phyloP scores from a whole-genome alignment of 2,888 invertebrate species.

The Dorcus parallelipipedus region DNA sequence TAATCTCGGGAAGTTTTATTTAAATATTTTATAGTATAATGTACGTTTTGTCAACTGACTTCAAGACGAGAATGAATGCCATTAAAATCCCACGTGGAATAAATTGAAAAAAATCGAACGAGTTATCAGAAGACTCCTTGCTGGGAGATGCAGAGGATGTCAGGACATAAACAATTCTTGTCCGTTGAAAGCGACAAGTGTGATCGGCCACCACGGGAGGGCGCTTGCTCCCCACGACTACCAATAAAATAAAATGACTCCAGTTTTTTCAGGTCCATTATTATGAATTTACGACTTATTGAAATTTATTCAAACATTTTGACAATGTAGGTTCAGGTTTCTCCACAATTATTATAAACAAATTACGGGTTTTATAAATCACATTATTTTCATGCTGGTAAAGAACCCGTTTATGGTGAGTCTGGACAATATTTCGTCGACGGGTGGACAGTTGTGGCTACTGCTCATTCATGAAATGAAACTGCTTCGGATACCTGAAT shows the following conservation, averaged over 20 bases:
- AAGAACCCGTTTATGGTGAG: constrained; percentile 41
- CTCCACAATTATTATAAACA: constrained; percentile 37
- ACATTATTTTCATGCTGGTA: constrained; percentile 41
- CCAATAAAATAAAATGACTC: constrained; percentile 44
- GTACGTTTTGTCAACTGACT: constrained; percentile 2
- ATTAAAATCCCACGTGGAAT: constrained; percentile 13
- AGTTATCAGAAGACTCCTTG: constrained; percentile 6
- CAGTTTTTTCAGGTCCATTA: constrained; percentile 37
- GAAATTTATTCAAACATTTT: constrained; percentile 46
- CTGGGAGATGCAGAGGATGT: constrained; percentile 18
- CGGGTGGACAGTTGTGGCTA: constrained; percentile 38
- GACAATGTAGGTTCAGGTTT: constrained; percentile 35
- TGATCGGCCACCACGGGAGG: constrained; percentile 41
- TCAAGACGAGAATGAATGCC: constrained; percentile 14
- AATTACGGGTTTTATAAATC: constrained; percentile 39
- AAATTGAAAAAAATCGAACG: constrained; percentile 14
- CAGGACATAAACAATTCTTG: constrained; percentile 37
- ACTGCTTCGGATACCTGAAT: constrained; percentile 3
- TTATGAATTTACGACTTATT: constrained; percentile 43
- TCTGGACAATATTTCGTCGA: constrained; percentile 40
- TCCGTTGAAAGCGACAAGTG: constrained; percentile 46
- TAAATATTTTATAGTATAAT: background rate
- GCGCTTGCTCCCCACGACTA: constrained; percentile 40
- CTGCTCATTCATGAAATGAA: constrained; percentile 34
- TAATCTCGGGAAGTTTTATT: background rate